Percentiles rank a stretch among this genome's conserved stretches.
phyloP scores from a whole-genome alignment of 2,797 vertebrate species.

The Pogonophryne albipinna region DNA sequence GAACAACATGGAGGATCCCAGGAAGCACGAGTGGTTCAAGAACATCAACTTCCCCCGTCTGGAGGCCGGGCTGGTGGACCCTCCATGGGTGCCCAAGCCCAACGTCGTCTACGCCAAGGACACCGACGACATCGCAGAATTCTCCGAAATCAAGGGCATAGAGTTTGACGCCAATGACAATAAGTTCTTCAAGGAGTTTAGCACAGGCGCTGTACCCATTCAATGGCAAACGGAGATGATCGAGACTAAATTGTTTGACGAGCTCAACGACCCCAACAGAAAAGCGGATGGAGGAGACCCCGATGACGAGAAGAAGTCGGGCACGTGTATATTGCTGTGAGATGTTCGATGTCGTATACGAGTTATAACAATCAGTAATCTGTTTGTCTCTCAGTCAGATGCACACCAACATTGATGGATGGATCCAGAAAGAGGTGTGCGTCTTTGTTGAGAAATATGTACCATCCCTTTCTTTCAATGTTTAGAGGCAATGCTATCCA shows the following conservation, averaged over 20 bases:
- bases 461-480: constrained; percentile 24
- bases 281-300: constrained; percentile 75
- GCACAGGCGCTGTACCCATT: constrained; percentile 90
- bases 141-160: constrained; percentile 92
- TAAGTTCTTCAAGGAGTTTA: constrained; percentile 93
- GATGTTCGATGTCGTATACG: constrained; percentile 18
- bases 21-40: constrained; percentile 94
- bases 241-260: constrained; percentile 92
- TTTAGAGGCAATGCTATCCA: constrained; percentile 50
- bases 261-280: constrained; percentile 92
- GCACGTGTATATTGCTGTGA: constrained; percentile 92
- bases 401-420: constrained; percentile 39
- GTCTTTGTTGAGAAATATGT: constrained; percentile 32
- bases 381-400: constrained; percentile 50
- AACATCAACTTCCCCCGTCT: constrained; percentile 91
- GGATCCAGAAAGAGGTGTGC: constrained; percentile 42
- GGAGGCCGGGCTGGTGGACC: constrained; percentile 90
- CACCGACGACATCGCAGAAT: constrained; percentile 91
- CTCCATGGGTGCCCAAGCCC: constrained; percentile 93
- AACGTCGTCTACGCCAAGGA: constrained; percentile 96
- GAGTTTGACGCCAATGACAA: constrained; percentile 91
- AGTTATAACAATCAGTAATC: constrained; percentile 28
- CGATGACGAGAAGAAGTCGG: constrained; percentile 87
- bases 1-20: constrained; percentile 89
- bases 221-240: constrained; percentile 94